These are phyloP conservation scores for Penaeus japonicus DNA, from an alignment of 1,140 invertebrate genomes.

Conservation along the genomic window DNA sequence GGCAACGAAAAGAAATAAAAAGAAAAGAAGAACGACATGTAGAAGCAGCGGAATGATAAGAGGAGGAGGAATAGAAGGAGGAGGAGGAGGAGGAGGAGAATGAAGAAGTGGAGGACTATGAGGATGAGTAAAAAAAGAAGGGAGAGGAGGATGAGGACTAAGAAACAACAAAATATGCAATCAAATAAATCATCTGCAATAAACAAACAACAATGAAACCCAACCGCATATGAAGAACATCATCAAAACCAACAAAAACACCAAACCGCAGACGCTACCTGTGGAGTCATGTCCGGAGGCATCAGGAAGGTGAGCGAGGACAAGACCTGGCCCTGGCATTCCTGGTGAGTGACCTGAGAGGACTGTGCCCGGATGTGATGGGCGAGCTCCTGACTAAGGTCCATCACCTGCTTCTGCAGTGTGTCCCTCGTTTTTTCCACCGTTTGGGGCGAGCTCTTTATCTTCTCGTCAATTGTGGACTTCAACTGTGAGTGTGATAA, in stretches of 20 bases:
- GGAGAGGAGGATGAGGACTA: too few species aligned
- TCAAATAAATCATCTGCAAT: too few species aligned
- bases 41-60: too few species aligned
- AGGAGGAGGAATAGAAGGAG: too few species aligned
- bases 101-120: too few species aligned
- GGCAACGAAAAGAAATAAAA: too few species aligned
- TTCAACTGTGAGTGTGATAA: neutral
- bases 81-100: too few species aligned
- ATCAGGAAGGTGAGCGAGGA: slow-evolving; percentile 16
- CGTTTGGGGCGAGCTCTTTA: neutral
- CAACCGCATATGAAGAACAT: too few species aligned
- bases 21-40: too few species aligned
- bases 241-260: neutral
- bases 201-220: neutral
- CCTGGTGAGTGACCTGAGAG: neutral
- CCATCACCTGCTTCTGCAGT: neutral
- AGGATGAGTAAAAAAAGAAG: too few species aligned
- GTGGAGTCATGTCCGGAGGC: slow-evolving; percentile 14
- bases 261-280: neutral
- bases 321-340: neutral
- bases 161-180: too few species aligned
- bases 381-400: neutral
- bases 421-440: neutral
- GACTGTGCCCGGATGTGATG: neutral
- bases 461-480: neutral